These are phyloP conservation scores for Fulmarus glacialis DNA, from an alignment of 2,113 vertebrate species.

Conservation along the genomic window DNA sequence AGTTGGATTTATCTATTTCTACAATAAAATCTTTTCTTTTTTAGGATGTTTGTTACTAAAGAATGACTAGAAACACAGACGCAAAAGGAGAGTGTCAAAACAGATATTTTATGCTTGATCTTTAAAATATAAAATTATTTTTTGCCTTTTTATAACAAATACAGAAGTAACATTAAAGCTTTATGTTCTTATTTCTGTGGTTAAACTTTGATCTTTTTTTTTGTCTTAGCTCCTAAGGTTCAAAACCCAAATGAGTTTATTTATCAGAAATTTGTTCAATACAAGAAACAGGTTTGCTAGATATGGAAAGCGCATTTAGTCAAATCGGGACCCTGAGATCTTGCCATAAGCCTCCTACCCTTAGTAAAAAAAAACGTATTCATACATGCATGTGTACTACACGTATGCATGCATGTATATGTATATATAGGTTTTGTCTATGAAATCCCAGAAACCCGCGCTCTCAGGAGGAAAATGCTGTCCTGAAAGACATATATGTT, in stretches of 20 bases:
- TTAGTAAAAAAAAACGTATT: not conserved
- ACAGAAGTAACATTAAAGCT: not conserved
- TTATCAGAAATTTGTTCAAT: not conserved
- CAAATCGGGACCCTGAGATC: not conserved
- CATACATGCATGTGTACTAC: not conserved
- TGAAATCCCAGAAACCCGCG: not conserved
- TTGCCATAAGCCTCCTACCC: not conserved
- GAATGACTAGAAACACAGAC: not conserved
- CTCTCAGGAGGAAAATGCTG: not conserved
- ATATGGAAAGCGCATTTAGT: not conserved
- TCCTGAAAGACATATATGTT: not conserved
- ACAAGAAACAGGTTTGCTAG: not conserved
- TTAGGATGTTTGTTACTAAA: not conserved
- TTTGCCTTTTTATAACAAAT: not conserved
- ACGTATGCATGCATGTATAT: rapidly evolving
- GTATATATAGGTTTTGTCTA: not conserved
- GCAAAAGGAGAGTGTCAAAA: not conserved
- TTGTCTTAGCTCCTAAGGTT: not conserved
- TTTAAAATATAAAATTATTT: not conserved
- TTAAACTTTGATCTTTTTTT: not conserved
- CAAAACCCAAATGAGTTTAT: not conserved
- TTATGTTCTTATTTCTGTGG: not conserved
- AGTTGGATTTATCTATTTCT: not conserved
- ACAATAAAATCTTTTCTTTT: not conserved
- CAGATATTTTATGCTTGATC: not conserved